Evolutionary conservation across 2,113 vertebrate genomes (phyloP).

Genomic region (Myiagra hebetior): DNA sequence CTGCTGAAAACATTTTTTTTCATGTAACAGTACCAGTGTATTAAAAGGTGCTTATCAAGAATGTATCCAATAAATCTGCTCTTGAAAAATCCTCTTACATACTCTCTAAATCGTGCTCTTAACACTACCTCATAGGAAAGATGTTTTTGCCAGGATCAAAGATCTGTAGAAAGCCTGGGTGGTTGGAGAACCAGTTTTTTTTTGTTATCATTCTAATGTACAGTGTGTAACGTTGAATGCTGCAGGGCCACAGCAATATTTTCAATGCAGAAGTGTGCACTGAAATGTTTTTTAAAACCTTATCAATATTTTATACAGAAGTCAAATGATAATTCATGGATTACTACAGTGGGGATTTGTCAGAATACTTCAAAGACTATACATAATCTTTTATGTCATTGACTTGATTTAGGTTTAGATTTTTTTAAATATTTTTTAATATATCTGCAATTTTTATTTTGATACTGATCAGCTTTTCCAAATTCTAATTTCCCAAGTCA

Average conservation of each 20-base stretch:
- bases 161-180: background rate
- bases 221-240: background rate
- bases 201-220: background rate
- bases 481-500: background rate
- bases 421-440: background rate
- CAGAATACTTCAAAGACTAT: background rate
- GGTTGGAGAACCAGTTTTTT: fast-evolving
- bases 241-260: background rate
- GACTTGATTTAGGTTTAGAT: background rate
- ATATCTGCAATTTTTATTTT: background rate
- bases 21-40: background rate
- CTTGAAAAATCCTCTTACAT: background rate
- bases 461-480: background rate
- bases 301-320: background rate
- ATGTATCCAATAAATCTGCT: background rate
- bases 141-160: background rate
- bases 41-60: background rate
- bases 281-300: background rate
- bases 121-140: background rate
- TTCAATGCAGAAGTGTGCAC: background rate
- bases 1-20: background rate
- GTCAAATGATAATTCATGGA: background rate
- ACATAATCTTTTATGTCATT: background rate
- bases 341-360: background rate
- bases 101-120: background rate